Evolutionary conservation across 2,113 vertebrate species (phyloP), one percentile per base, ranked within the genome.

Genomic region (Gobio gobio): DNA sequence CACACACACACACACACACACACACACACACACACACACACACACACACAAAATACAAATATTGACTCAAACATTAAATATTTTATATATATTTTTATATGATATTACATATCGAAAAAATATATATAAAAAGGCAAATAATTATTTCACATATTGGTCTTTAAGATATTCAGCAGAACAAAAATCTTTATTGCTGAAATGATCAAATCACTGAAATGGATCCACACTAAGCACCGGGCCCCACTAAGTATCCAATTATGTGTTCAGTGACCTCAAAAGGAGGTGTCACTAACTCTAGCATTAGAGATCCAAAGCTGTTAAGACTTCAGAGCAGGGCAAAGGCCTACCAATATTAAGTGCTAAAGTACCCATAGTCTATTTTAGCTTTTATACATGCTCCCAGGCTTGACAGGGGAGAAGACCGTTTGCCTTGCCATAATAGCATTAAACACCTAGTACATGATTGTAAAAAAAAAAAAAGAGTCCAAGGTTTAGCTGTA

Each of bases 181-280:
- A 58, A 58, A 2, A 10, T 10, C 0, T 63, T 26, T 63, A 63
- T 63, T n/a, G 64, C 64, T 68, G 18, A 68, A 40, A 68, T 49
- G 1, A 51, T 75, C 72, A 75, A 47, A 18, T 51, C 22, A 4
- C 45, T 29, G n/a, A n/a, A 75, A 49, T 24, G 12, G 63, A 74
- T 29, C 64, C 43, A 66, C 36, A 40, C 72, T 74, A 86, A 87
- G 82, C 61, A 73, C 73, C 5, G 24, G 63, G 78, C 59, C 86
- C 56, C 82, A 84, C 84, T 86, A 88, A 89, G 64, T 84, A 84
- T 18, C 73, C 84, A 89, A 89, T 87, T 87, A 87, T 78, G 86
- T 86, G 86, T 86, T 84, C 86, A 81, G 78, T 87, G 88, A 89
- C 86, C 88, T 87, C 87, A 84, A 79, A 73, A 14, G 78, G 33